A percentile compares a stretch with the other conserved stretches of the same genome.
Evolutionary conservation across 2,888 invertebrate species (phyloP).

Genomic region (Lepidochitona cinerea): DNA sequence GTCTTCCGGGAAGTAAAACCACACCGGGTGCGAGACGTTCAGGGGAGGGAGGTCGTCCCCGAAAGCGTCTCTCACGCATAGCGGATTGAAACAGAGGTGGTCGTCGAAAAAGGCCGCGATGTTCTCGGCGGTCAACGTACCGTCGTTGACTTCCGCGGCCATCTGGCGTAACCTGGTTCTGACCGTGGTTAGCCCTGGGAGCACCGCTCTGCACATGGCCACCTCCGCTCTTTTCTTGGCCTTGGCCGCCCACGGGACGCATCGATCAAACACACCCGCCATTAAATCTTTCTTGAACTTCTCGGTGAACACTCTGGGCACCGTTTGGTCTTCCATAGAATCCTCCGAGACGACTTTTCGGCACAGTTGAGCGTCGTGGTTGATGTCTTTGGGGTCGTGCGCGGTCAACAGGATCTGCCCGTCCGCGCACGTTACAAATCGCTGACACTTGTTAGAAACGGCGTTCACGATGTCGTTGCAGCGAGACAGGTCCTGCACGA

Average conservation of each 20-base stretch:
- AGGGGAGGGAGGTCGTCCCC: neutral
- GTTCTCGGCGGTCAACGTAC: neutral
- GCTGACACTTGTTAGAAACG: neutral
- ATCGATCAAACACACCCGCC: neutral
- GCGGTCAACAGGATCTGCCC: neutral
- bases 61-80: neutral
- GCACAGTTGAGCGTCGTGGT: neutral
- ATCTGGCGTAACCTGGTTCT: neutral
- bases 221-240: neutral
- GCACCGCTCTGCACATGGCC: neutral
- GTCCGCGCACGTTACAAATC: neutral
- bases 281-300: neutral
- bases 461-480: neutral
- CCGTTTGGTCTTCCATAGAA: neutral
- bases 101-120: neutral
- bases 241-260: neutral
- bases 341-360: neutral
- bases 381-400: neutral
- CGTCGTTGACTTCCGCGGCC: neutral
- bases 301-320: neutral
- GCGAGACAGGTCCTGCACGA: neutral
- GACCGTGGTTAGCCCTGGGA: neutral
- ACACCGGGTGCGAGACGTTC: neutral
- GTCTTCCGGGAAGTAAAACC: neutral
- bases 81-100: neutral